Conservation (phyloP, 2,113 vertebrate genomes). For the Silurus asotus region DNA sequence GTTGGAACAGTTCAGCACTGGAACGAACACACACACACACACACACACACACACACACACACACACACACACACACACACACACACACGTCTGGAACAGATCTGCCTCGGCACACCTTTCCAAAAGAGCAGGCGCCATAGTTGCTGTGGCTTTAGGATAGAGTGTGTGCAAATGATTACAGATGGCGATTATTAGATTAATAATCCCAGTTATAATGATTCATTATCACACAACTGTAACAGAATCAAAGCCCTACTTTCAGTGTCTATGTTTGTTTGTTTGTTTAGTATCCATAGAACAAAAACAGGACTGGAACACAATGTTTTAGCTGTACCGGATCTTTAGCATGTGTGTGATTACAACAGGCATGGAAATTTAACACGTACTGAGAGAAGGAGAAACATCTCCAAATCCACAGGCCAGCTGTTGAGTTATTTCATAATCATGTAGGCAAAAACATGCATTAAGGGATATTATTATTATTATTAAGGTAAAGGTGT, state of each 20-base stretch:
- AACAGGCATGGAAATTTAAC: background rate
- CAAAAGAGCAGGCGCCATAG: conserved; percentile 32
- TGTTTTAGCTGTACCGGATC: background rate
- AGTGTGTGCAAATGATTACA: conserved; percentile 2
- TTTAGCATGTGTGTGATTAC: background rate
- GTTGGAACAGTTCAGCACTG: conserved; percentile 37
- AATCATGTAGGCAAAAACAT: background rate
- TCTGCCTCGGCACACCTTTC: conserved; percentile 31
- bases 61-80: conserved; percentile 27
- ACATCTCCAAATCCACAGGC: background rate
- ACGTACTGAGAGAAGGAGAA: background rate
- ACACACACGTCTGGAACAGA: conserved; percentile 36
- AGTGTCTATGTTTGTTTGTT: background rate
- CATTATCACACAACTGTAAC: conserved; percentile 5
- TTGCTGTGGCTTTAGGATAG: conserved; percentile 1
- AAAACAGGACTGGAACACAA: background rate
- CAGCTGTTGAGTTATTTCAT: background rate
- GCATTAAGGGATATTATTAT: background rate
- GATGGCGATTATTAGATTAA: conserved; percentile 1
- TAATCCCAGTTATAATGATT: background rate
- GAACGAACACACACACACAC: conserved; percentile 29
- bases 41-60: conserved; percentile 24
- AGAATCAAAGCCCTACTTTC: background rate
- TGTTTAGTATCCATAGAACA: background rate
- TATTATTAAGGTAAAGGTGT: background rate